Evolutionary conservation across 64 coral and sea anemone species (phyloP), one percentile per base, ranked within the genome.

Genomic region (Porites australiensis): DNA sequence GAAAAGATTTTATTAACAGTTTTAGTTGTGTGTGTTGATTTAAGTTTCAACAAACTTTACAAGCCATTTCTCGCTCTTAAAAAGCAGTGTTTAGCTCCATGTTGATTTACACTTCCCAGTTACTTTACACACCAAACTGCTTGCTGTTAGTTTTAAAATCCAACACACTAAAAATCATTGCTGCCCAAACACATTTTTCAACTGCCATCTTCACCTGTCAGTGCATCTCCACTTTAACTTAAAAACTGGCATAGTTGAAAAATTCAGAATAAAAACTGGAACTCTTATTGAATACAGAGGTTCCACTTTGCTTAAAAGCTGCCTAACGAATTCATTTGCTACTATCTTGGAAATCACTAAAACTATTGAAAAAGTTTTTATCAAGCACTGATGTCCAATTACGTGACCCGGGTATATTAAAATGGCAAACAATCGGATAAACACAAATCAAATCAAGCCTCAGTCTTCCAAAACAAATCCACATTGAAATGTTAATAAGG

Each of bases 391-490:
- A 68, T 68, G 81, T 84, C 81, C 81, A 84, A 84, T 84, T 48
- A 19, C 46, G 7, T 70, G 1, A 37, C 10, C 68, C 23, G 18
- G 81, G 51, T 68, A 65, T 21, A 22, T 67, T 9, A 78, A 78
- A 68, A 19, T 6, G 46, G 13, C 73, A 49, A 8, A 18, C 3
- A 16, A 75, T 50, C 50, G 44, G 73, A 18, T 13, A 44, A 44
- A 75, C 63, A 68, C 62, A 50, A 16, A 68, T 10, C 11, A 43
- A 64, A 82, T 63, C 15, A 47, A 18, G 15, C 47, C 13, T 64
- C 21, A 22, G 51, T 53, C 58, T 82, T 84, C 81, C 81, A 68
- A 84, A 84, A 47, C 14, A 8, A 84, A 67, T 84, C 62, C 16
- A 13, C 46, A 84, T 64, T 67, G 2, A 52, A 68, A 15, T 44